Percentiles rank a stretch among this genome's conserved stretches.
Conservation (phyloP, 2,797 vertebrate genomes). For the Sebastes umbrosus region DNA sequence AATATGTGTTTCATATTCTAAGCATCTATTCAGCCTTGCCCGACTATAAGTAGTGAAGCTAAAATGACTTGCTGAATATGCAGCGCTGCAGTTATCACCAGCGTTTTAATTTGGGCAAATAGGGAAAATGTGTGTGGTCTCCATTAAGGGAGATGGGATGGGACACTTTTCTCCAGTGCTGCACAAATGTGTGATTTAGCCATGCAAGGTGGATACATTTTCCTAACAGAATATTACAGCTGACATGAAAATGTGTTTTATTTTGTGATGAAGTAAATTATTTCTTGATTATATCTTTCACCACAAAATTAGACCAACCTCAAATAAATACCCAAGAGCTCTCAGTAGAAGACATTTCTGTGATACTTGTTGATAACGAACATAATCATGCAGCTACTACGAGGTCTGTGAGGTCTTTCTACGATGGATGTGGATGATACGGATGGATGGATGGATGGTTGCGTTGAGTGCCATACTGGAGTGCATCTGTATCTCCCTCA, state of each 20-base stretch:
- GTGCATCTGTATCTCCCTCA: background rate
- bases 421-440: background rate
- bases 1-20: background rate
- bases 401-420: background rate
- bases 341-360: background rate
- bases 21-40: background rate
- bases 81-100: background rate
- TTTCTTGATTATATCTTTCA: background rate
- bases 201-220: background rate
- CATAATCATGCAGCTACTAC: background rate
- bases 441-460: background rate
- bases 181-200: constrained; percentile 7
- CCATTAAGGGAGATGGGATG: constrained; percentile 1
- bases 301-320: background rate
- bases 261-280: background rate
- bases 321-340: background rate
- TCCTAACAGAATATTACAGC: background rate
- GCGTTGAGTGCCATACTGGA: background rate
- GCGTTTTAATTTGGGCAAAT: constrained; percentile 5
- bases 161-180: background rate
- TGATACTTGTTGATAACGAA: background rate
- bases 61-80: background rate
- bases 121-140: background rate
- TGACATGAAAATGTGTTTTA: background rate
- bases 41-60: background rate